Base-by-base conservation (phyloP, 1,140 invertebrate genomes). In the Ptiloglossa arizonensis region DNA sequence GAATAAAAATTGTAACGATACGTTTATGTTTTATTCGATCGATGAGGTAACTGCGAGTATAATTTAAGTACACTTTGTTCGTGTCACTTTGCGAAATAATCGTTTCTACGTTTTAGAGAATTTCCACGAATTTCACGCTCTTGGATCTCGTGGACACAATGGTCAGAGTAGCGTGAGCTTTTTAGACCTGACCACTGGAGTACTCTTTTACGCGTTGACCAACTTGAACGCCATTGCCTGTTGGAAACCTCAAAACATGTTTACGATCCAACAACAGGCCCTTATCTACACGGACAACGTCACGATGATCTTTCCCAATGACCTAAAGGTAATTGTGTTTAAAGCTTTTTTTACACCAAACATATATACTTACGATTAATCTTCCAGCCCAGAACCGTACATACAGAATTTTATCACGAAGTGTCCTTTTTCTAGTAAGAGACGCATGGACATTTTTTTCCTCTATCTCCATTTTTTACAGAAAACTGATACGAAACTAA, bases 181-280 rank as follows among this genome's bases (percentile, higher is more conserved):
- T 79, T 87, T 96, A 13, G 95, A 97, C 82, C 93, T 94, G 19
- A 94, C 94, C 62, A 95, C 95, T 0, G 95, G 95, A 1, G 95
- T 97, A 13, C 89, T 97, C 0, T 96, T 97, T 87, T 97, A 97
- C 88, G 94, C 95, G 2, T 91, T 96, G 56, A 93, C 96, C 0
- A 96, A 96, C 88, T 88, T 96, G 22, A 96, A 97, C 84, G 95
- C 96, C 2, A 93, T 97, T 0, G 96, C 95, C 2, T 97, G 96
- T 82, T 97, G 96, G 96, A 95, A 94, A 69, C 96, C 95, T 0
- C 94, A 94, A 69, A 94, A 94, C 6, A 93, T 92, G 0, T 96
- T 96, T 75, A 93, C 87, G 2, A 94, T 95, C 85, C 94, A 94
- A 71, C 94, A 95, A 27, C 95, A 96, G 86, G 95, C 94, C 24